A percentile compares a stretch with the other conserved stretches of the same genome.
Evolutionary conservation across 2,888 invertebrate species (phyloP).

Genomic region (Nomada hirtipes): DNA sequence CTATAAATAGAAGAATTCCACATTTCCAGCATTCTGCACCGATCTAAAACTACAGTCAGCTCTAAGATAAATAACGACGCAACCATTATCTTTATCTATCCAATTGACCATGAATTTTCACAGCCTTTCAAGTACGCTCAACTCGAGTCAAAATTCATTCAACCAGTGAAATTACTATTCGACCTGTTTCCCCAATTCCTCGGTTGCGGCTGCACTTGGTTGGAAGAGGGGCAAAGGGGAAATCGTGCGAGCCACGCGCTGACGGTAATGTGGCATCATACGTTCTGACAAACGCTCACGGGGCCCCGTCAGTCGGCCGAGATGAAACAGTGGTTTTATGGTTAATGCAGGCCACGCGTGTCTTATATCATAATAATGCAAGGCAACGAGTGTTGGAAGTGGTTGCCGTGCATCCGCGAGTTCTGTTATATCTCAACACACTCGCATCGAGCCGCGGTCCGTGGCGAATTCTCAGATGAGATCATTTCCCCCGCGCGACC

Average conservation of each 20-base stretch:
- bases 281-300: conserved; percentile 67
- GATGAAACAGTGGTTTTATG: conserved; percentile 63
- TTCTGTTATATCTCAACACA: conserved; percentile 41
- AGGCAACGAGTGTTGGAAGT: conserved; percentile 60
- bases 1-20: no score
- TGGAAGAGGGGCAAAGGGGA: conserved; percentile 27
- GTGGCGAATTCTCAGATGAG: conserved; percentile 56
- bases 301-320: conserved; percentile 50
- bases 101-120: no score
- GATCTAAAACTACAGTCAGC: no score
- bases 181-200: not conserved
- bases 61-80: no score
- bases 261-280: conserved; percentile 70
- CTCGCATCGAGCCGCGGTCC: conserved; percentile 3
- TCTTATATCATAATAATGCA: conserved; percentile 77
- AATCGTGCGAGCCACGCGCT: conserved; percentile 62
- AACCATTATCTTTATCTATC: no score
- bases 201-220: conserved; percentile 7
- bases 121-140: no score
- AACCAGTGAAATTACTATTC: not conserved
- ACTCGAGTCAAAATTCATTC: no score
- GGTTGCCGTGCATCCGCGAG: conserved; percentile 44
- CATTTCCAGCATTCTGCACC: no score
- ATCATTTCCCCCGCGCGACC: conserved; percentile 46
- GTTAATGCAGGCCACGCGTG: conserved; percentile 68